Evolutionary conservation across 1,140 invertebrate species (phyloP).

Genomic region (Dendrolimus punctatus): DNA sequence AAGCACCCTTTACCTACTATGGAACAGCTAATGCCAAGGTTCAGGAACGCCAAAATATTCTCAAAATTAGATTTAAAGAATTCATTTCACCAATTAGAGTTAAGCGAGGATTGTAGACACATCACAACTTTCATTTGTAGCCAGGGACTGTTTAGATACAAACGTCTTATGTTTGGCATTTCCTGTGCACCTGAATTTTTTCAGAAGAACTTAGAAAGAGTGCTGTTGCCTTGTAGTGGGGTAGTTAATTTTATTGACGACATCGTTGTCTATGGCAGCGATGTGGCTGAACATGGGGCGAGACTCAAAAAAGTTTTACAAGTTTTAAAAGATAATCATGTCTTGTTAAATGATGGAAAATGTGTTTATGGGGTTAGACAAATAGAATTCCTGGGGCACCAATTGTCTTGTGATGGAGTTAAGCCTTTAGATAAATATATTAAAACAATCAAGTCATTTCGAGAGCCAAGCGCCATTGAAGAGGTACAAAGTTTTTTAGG

Average conservation of each 20-base stretch:
- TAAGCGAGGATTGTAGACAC: slow-evolving; percentile 25
- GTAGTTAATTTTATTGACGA: slow-evolving; percentile 31
- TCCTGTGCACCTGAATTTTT: slow-evolving; percentile 44
- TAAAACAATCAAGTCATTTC: slow-evolving; percentile 15
- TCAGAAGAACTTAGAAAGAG: slow-evolving; percentile 39
- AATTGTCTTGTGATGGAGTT: slow-evolving; percentile 24
- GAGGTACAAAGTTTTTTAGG: slow-evolving; percentile 45
- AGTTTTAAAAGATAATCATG: no score
- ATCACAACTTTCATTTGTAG: slow-evolving; percentile 47
- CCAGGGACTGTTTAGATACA: slow-evolving; percentile 41
- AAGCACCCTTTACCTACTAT: slow-evolving; percentile 45
- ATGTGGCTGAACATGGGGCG: background rate
- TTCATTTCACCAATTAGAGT: slow-evolving; percentile 32
- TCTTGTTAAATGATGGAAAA: slow-evolving; percentile 18
- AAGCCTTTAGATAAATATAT: slow-evolving; percentile 19
- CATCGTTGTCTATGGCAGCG: slow-evolving; percentile 18
- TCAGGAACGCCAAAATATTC: slow-evolving; percentile 18
- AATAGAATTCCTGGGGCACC: slow-evolving; percentile 33
- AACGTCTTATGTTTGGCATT: slow-evolving; percentile 35
- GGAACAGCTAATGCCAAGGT: slow-evolving; percentile 28
- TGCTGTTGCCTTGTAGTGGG: slow-evolving; percentile 22
- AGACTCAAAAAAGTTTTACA: no score
- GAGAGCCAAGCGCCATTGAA: slow-evolving; percentile 22
- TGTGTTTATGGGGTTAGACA: slow-evolving; percentile 12
- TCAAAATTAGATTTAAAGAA: slow-evolving; percentile 24